Base-by-base conservation (phyloP, 2,797 vertebrate species). In the Erethizon dorsatum region DNA sequence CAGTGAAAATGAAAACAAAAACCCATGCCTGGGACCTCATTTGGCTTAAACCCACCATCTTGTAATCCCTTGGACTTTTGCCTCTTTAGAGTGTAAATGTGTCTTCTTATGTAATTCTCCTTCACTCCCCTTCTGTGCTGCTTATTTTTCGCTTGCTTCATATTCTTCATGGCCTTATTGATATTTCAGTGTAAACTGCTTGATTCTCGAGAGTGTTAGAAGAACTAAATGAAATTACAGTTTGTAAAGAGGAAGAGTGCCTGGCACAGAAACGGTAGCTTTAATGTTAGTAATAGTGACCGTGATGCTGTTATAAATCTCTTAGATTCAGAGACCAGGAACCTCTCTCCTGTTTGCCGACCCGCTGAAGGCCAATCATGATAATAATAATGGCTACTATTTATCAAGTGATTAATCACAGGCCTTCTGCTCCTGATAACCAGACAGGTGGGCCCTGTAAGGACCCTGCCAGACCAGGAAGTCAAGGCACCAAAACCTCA, bases 141-240 rank as follows among this genome's bases (percentile, higher is more conserved):
- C 50, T 54, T 82, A 73, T 63, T 86, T 90, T 47, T 95, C 63
- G 83, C 17, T 92, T 50, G 78, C 50, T 86, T 95, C 54, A n/a
- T 63, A 80, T 47, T 82, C 63, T 92, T 93, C 82, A 59, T 52
- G 20, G 41, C 45, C 18, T 77, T 54, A 59, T 4, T 91, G 85
- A 86, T 83, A 94, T 92, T 90, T 92, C 79, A 79, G 9, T 77
- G n/a, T 33, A 59, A 52, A 33, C 14, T 83, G 89, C 94, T 84
- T 56, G n/a, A 91, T 41, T 90, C 47, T 92, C 28, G 59, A n/a
- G n/a, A 28, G 71, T 80, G 33, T 80, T 41, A 52, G 17, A 24
- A 71, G 37, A 95, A 94, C 71, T 88, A 83, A 83, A 50, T 50
- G 10, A 83, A 83, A 37, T 75, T 52, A 73, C 20, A 75, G 6